Conservation (phyloP, 2,797 vertebrate species). For the Schizothorax lantsangensis region DNA sequence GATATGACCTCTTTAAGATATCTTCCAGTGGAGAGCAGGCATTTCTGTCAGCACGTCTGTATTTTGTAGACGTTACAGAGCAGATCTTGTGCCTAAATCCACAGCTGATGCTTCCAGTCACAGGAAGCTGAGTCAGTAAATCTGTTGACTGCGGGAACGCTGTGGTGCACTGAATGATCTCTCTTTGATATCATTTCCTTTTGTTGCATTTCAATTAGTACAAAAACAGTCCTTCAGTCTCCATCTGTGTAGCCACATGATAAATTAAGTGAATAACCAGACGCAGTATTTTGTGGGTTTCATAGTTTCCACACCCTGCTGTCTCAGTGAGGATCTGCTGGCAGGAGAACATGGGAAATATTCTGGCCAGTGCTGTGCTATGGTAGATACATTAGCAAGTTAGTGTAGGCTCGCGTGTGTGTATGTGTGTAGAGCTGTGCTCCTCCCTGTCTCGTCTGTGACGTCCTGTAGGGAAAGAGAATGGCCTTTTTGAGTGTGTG, state of each 20-base stretch:
- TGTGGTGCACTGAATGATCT: background rate
- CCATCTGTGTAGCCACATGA: background rate
- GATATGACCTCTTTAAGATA: background rate
- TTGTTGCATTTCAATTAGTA: background rate
- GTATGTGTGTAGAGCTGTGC: slow-evolving; percentile 6
- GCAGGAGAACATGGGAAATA: slow-evolving; percentile 11
- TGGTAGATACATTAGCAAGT: slow-evolving; percentile 1
- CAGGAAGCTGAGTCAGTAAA: slow-evolving; percentile 15
- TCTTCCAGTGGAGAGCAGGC: background rate
- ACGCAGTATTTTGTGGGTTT: slow-evolving; percentile 5
- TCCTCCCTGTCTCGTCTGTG: background rate
- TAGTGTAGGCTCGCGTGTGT: background rate
- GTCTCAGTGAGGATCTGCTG: background rate
- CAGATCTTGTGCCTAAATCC: background rate
- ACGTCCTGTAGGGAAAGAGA: background rate
- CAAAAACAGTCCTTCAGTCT: background rate
- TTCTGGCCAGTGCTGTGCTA: background rate
- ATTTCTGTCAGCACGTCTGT: background rate
- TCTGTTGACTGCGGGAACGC: background rate
- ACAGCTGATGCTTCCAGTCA: slow-evolving; percentile 6
- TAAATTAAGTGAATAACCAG: background rate
- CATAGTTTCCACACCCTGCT: slow-evolving; percentile 16
- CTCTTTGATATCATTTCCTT: background rate
- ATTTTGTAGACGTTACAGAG: background rate
- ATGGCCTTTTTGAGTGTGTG: background rate